Conservation (phyloP, 2,797 vertebrate genomes). For the Neosilurus hyrtlii region DNA sequence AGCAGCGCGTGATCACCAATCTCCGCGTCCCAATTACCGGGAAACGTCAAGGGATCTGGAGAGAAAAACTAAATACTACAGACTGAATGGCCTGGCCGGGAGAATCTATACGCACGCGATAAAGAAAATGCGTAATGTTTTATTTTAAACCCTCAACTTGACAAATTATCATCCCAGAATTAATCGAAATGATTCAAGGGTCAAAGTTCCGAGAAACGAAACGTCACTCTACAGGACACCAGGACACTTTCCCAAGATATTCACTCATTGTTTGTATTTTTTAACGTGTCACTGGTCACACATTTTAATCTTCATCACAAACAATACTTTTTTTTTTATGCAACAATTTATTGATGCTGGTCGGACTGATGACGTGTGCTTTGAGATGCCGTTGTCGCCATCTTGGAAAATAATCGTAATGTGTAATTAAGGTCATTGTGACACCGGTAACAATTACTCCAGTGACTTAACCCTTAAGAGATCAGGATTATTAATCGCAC, state of each 20-base stretch:
- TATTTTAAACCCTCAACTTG: background rate
- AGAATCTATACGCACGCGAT: background rate
- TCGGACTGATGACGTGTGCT: background rate
- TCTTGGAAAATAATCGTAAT: background rate
- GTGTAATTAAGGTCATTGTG: background rate
- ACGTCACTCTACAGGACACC: background rate
- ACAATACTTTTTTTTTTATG: too few species aligned
- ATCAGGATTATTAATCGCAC: background rate
- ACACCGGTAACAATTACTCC: background rate
- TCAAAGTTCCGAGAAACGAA: background rate
- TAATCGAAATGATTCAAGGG: background rate
- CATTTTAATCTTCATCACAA: too few species aligned
- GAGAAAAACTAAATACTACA: constrained; percentile 63
- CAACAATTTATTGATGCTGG: background rate
- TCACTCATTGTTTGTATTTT: too few species aligned
- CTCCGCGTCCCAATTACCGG: constrained; percentile 76
- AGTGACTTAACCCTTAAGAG: background rate
- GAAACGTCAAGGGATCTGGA: constrained; percentile 64
- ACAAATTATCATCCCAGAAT: background rate
- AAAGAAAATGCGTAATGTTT: too few species aligned
- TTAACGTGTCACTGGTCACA: background rate
- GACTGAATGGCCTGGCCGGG: constrained; percentile 54
- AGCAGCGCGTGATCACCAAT: constrained; percentile 75
- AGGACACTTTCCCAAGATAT: background rate
- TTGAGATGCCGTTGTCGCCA: background rate